Percentiles rank a stretch among this genome's conserved stretches.
Evolutionary conservation across 2,888 invertebrate genomes (phyloP).

Genomic region (Eilema caniola): DNA sequence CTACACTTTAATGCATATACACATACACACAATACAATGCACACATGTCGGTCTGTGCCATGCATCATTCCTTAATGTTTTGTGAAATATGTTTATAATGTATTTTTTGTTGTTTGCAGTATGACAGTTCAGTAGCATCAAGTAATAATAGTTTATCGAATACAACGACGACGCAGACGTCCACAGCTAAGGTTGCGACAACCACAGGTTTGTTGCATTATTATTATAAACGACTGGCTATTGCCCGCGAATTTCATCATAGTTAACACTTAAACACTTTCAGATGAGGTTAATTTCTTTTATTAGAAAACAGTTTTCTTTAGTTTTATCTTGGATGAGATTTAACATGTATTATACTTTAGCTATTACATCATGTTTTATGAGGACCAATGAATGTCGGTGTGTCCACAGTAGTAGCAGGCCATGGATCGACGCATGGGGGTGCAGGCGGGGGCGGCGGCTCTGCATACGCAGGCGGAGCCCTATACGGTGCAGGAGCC

Average conservation of each 20-base stretch:
- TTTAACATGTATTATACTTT: too few species aligned
- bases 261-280: too few species aligned
- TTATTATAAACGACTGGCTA: background rate
- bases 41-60: too few species aligned
- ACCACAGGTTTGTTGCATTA: slow-evolving; percentile 71
- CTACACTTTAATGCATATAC: too few species aligned
- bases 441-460: slow-evolving; percentile 84
- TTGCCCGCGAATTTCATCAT: background rate
- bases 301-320: too few species aligned
- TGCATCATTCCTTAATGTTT: background rate
- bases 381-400: too few species aligned
- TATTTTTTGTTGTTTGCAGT: slow-evolving; percentile 57
- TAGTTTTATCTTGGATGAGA: background rate
- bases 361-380: too few species aligned
- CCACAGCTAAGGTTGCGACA: slow-evolving; percentile 84
- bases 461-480: slow-evolving; percentile 87
- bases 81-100: background rate
- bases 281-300: too few species aligned
- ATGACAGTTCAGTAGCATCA: slow-evolving; percentile 78
- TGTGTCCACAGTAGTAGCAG: slow-evolving; percentile 26
- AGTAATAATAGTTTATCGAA: slow-evolving; percentile 75
- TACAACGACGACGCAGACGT: slow-evolving; percentile 81
- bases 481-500: slow-evolving; percentile 87
- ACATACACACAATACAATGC: too few species aligned
- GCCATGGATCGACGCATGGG: slow-evolving; percentile 68